A percentile compares a stretch with the other conserved stretches of the same genome.
Conservation (phyloP, 1,140 invertebrate species). For the Coelopa frigida region DNA sequence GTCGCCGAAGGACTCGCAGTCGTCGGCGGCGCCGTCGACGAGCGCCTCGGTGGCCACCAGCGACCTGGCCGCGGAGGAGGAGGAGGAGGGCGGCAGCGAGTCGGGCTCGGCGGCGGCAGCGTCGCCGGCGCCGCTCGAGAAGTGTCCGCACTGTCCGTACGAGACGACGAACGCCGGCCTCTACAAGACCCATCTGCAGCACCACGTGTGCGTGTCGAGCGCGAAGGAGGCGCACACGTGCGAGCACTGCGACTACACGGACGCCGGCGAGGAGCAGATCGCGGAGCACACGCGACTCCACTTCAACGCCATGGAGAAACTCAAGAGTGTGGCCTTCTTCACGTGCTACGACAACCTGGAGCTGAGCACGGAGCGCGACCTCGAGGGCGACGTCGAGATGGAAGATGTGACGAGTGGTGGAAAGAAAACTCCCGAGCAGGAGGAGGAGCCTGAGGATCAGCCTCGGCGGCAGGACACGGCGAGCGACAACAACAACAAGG, state of each 20-base stretch:
- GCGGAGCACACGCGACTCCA: constrained; percentile 37
- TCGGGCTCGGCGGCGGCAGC: constrained; percentile 25
- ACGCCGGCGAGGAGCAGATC: constrained; percentile 34
- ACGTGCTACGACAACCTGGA: constrained; percentile 40
- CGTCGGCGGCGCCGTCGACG: constrained; percentile 22
- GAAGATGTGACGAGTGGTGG: neutral
- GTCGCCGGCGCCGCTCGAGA: constrained; percentile 59
- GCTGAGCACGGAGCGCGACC: constrained; percentile 27
- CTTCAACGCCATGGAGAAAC: constrained; percentile 37
- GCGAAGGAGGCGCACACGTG: constrained; percentile 65
- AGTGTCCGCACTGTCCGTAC: constrained; percentile 52
- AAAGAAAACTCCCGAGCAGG: neutral
- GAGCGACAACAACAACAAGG: constrained; percentile 10
- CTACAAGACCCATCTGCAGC: constrained; percentile 46
- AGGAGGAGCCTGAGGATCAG: neutral
- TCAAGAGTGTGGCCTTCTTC: constrained; percentile 35
- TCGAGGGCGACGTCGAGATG: neutral
- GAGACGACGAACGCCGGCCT: constrained; percentile 25
- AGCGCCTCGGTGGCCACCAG: constrained; percentile 33
- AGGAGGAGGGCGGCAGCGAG: constrained; percentile 19
- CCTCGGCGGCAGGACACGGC: neutral
- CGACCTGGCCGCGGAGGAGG: constrained; percentile 27
- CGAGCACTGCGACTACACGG: constrained; percentile 75
- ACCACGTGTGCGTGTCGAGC: constrained; percentile 65
- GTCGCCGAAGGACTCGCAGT: constrained; percentile 17